A percentile compares a stretch with the other conserved stretches of the same genome.
Evolutionary conservation across 1,140 invertebrate genomes (phyloP).

Genomic region (Apis florea): DNA sequence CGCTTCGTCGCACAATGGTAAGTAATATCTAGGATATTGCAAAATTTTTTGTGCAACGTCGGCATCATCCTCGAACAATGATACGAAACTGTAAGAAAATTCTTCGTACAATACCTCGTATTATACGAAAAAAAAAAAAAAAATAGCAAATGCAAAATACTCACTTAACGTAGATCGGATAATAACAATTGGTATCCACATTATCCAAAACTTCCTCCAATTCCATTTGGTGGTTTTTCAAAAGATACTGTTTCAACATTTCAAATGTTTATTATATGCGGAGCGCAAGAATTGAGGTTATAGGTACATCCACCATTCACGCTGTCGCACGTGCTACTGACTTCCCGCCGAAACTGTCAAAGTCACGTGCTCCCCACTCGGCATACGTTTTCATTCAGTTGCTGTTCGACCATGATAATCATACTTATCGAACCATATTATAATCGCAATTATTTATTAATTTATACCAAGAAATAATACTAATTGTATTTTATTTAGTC

Average conservation of each 20-base stretch:
- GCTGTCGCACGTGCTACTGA: background rate
- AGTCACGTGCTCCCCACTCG: conserved; percentile 2
- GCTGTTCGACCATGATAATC: background rate
- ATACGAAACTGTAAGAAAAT: conserved; percentile 81
- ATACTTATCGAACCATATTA: too few species aligned
- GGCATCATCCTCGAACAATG: conserved; percentile 82
- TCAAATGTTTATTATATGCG: background rate
- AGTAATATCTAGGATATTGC: conserved; percentile 79
- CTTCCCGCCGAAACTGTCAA: background rate
- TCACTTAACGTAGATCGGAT: conserved; percentile 80
- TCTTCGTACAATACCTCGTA: background rate
- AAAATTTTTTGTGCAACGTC: conserved; percentile 82
- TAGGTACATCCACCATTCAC: background rate
- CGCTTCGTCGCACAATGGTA: conserved; percentile 84
- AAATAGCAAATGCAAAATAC: conserved; percentile 19
- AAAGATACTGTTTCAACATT: conserved; percentile 75
- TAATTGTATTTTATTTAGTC: background rate
- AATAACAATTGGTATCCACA: conserved; percentile 71
- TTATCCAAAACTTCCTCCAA: conserved; percentile 77
- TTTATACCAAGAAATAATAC: background rate
- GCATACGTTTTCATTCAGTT: background rate
- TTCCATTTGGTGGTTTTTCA: conserved; percentile 73
- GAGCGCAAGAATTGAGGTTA: background rate
- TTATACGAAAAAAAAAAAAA: background rate
- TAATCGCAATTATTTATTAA: background rate